Conservation (phyloP, 2,797 vertebrate genomes). For the Sebastolobus alascanus region DNA sequence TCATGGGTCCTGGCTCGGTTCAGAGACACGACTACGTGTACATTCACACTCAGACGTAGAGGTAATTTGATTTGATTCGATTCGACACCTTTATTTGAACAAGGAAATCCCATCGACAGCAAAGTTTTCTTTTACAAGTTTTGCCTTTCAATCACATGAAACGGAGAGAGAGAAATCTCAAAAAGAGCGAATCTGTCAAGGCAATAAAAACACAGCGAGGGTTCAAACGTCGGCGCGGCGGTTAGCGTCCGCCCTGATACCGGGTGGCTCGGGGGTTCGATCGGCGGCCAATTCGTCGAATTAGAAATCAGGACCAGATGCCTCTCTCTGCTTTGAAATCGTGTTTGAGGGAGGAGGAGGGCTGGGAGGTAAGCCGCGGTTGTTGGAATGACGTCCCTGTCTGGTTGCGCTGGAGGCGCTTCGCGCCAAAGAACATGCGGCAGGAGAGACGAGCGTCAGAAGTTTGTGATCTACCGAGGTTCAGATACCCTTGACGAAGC, state of each 20-base stretch:
- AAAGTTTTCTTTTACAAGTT: constrained; percentile 23
- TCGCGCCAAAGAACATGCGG: background rate
- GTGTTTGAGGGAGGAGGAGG: background rate
- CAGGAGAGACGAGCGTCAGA: background rate
- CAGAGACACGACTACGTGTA: constrained; percentile 4
- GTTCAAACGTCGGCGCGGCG: constrained; percentile 19
- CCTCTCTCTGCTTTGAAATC: constrained; percentile 22
- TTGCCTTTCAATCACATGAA: constrained; percentile 35
- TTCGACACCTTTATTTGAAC: constrained; percentile 59
- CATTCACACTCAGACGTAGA: constrained; percentile 4
- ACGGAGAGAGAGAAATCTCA: constrained; percentile 35
- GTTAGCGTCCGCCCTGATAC: constrained; percentile 38
- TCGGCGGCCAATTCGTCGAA: constrained; percentile 27
- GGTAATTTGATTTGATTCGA: constrained; percentile 39
- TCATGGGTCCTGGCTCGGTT: constrained; percentile 22
- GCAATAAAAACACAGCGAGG: constrained; percentile 36
- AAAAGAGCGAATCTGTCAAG: constrained; percentile 29
- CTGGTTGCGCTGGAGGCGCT: background rate
- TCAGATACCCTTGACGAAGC: constrained; percentile 22
- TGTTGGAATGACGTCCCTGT: constrained; percentile 9
- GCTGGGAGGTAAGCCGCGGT: constrained; percentile 7
- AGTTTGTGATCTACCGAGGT: background rate
- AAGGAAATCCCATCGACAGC: constrained; percentile 39
- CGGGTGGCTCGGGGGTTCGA: constrained; percentile 39
- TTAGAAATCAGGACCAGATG: constrained; percentile 63